Evolutionary conservation across 2,113 vertebrate species (phyloP), one percentile per base, ranked within the genome.

Genomic region (Epinephelus cyanopodus): DNA sequence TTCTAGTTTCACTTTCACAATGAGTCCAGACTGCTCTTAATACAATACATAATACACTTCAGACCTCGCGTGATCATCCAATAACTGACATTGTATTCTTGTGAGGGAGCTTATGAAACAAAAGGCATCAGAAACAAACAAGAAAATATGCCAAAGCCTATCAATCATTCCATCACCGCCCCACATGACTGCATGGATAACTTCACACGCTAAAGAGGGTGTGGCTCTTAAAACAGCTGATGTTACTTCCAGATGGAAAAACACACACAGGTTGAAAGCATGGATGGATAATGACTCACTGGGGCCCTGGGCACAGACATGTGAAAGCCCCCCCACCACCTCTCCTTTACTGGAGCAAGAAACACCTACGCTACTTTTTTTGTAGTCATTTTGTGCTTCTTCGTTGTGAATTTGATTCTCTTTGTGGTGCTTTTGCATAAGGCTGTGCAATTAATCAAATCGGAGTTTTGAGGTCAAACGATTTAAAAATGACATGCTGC

Each of bases 31-130:
- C 9, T 58, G 23, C 48, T 17, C 8, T 10, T 56, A 0, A 29
- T 9, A 50, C 5, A 50, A 0, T 17, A 6, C 15, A 18, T 1
- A 18, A 5, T 13, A 13, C 13, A 4, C 15, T 5, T 14, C 4
- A 14, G 14, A 48, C 47, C 11, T 47, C 42, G 42, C 11, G 5
- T 45, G 42, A 45, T 29, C 29, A 29, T 10, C 0, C 10, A 42
- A 7, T 10, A 42, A 42, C 39, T 42, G 39, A 39, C 9, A 39
- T 39, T 39, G 2, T 29, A 3, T 29, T 29, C 27, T 29, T 29
- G 29, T 39, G 29, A 37, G 19, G 5, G 5, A 39, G 11, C 5
- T 64, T 6, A 5, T 42, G n/a, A 45, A 23, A 23, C 2, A 65
- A 48, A 48, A 25, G 3, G 12, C 19, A 66, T 23, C 37, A 4